Conservation (phyloP, 2,888 invertebrate genomes). For the Tipula vernalis region DNA sequence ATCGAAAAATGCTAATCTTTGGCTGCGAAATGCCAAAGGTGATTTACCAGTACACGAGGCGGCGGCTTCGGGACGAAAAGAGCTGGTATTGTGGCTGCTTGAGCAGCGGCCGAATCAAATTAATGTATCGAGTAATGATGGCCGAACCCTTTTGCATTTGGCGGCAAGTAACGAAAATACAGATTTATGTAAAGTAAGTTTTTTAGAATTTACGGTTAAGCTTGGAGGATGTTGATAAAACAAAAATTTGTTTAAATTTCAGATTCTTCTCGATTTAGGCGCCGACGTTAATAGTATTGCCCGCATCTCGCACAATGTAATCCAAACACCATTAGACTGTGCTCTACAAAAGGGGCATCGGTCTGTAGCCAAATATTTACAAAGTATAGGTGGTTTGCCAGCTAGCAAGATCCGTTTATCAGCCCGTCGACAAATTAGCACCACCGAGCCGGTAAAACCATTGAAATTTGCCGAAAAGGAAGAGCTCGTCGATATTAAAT, state of each 20-base stretch:
- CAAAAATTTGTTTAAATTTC: conserved; percentile 18
- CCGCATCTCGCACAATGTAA: conserved; percentile 67
- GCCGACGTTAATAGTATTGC: conserved; percentile 78
- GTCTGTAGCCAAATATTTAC: conserved; percentile 84
- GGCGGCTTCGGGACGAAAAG: conserved; percentile 78
- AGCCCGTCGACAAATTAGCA: conserved; percentile 28
- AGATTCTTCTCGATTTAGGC: conserved; percentile 67
- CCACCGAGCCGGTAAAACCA: conserved; percentile 30
- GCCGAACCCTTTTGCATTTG: conserved; percentile 84
- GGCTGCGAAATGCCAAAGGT: conserved; percentile 85
- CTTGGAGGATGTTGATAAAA: background rate
- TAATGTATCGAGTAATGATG: conserved; percentile 83
- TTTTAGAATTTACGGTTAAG: background rate
- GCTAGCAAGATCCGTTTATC: conserved; percentile 48
- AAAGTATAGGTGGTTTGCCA: conserved; percentile 79
- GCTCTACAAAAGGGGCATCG: conserved; percentile 76
- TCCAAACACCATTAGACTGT: conserved; percentile 84
- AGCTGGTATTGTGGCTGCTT: conserved; percentile 78
- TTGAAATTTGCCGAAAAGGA: conserved; percentile 32
- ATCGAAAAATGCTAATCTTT: conserved; percentile 60
- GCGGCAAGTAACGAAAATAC: conserved; percentile 89
- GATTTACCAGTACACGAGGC: conserved; percentile 95
- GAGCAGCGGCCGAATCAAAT: conserved; percentile 70
- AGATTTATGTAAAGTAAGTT: conserved; percentile 69
- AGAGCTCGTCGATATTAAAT: conserved; percentile 27